Evolutionary conservation across 2,797 vertebrate genomes (phyloP).

Genomic region (Rhinella marina): DNA sequence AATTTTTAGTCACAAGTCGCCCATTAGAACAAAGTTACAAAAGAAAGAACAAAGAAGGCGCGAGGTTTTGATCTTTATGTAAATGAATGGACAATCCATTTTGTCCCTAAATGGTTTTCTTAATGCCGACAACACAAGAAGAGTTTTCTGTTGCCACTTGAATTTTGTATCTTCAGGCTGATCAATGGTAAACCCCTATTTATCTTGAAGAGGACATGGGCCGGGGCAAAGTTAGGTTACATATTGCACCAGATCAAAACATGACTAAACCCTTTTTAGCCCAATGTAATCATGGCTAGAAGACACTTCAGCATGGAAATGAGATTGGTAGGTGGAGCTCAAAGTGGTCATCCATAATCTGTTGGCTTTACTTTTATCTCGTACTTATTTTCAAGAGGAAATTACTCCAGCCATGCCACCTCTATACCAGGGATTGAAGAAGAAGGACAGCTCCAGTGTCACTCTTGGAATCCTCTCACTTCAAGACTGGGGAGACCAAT

Average conservation of each 20-base stretch:
- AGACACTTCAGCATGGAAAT: constrained; percentile 50
- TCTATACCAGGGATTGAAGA: constrained; percentile 22
- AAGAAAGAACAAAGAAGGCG: background rate
- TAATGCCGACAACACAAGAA: constrained; percentile 27
- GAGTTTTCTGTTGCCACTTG: constrained; percentile 38
- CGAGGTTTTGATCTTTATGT: constrained; percentile 40
- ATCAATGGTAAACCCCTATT: constrained; percentile 36
- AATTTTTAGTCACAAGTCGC: background rate
- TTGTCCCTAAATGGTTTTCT: constrained; percentile 31
- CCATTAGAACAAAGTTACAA: background rate
- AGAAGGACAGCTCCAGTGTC: constrained; percentile 42
- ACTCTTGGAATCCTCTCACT: constrained; percentile 64
- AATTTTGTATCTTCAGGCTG: constrained; percentile 30
- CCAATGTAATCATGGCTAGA: constrained; percentile 34
- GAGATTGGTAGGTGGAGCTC: constrained; percentile 53
- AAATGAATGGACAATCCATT: constrained; percentile 42
- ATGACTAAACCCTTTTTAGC: constrained; percentile 32
- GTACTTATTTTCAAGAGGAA: constrained; percentile 50
- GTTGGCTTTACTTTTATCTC: constrained; percentile 53
- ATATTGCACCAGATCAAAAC: constrained; percentile 52
- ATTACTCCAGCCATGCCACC: constrained; percentile 42
- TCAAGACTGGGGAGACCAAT: constrained; percentile 67
- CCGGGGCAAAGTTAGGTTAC: constrained; percentile 43
- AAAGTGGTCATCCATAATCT: constrained; percentile 41
- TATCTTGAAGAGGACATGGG: constrained; percentile 48